Conservation (phyloP, 1,140 invertebrate genomes). For the Trinorchestia longiramus region DNA sequence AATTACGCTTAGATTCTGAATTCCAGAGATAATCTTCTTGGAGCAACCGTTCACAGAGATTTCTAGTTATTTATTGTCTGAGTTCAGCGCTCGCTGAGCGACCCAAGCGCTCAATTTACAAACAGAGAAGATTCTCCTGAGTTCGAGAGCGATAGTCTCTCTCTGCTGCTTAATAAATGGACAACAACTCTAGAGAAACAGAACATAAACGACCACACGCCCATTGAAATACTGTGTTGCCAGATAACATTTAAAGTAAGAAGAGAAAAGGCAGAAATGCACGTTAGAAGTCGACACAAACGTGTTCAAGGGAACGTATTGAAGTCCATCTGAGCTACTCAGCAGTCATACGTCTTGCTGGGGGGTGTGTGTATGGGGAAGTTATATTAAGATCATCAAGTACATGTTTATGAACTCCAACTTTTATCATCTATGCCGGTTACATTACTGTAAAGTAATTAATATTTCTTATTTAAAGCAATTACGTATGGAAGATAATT, state of each 20-base stretch:
- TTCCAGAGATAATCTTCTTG: neutral
- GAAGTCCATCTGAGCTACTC: too few relatives aligned
- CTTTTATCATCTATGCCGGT: too few relatives aligned
- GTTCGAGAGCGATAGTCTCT: neutral
- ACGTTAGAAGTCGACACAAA: neutral
- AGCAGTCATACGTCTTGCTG: too few relatives aligned
- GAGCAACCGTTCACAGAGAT: neutral
- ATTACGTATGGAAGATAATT: too few relatives aligned
- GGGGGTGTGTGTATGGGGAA: too few relatives aligned
- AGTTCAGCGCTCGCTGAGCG: neutral
- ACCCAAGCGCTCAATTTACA: neutral
- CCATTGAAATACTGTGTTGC: neutral
- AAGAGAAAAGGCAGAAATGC: neutral
- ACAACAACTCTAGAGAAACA: neutral
- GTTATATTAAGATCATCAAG: too few relatives aligned
- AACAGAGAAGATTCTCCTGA: neutral
- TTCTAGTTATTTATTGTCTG: neutral
- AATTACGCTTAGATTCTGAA: neutral
- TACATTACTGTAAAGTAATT: too few relatives aligned
- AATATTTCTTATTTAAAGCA: too few relatives aligned
- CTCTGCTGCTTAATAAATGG: neutral
- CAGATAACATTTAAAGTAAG: neutral
- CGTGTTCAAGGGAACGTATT: neutral
- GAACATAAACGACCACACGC: neutral
- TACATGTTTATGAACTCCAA: too few relatives aligned